A percentile compares a stretch with the other conserved stretches of the same genome.
phyloP scores from a whole-genome alignment of 2,113 vertebrate genomes.

The Hippopotamus amphibius region DNA sequence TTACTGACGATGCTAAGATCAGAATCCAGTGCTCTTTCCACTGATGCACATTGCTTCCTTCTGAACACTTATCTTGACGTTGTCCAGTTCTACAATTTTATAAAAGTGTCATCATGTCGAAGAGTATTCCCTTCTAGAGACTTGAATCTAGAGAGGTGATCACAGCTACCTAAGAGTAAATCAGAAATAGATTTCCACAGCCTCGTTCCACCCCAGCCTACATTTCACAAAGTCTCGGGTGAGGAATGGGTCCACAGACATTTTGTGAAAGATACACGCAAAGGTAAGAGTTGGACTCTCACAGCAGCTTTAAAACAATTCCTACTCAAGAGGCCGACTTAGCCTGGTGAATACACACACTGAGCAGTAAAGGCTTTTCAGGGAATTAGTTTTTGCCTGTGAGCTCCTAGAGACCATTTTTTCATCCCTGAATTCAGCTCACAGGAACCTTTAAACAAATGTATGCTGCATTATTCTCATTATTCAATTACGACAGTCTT shows the following conservation, averaged over 20 bases:
- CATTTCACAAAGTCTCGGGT: not conserved
- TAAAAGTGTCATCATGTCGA: not conserved
- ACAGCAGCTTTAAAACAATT: not conserved
- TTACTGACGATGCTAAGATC: not conserved
- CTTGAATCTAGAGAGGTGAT: not conserved
- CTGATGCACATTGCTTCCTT: slow-evolving; percentile 10
- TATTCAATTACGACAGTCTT: slow-evolving; percentile 83
- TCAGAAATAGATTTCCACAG: slow-evolving; percentile 11
- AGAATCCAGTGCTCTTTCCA: not conserved
- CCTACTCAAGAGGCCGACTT: not conserved
- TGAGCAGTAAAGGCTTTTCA: slow-evolving; percentile 38
- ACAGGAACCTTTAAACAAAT: slow-evolving; percentile 75
- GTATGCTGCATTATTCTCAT: slow-evolving; percentile 78
- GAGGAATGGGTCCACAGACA: not conserved
- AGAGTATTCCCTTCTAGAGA: not conserved
- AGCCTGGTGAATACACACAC: not conserved
- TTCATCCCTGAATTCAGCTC: slow-evolving; percentile 62
- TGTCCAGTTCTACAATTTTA: not conserved
- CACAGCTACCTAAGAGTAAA: not conserved
- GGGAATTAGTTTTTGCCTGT: slow-evolving; percentile 60
- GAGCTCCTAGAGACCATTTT: slow-evolving; percentile 69
- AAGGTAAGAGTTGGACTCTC: not conserved
- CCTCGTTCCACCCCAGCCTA: not conserved
- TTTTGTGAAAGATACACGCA: not conserved
- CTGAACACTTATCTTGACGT: slow-evolving; percentile 15